These are phyloP conservation scores for Rhyacophila evoluta DNA, from an alignment of 2,888 invertebrate genomes.

Conservation along the genomic window DNA sequence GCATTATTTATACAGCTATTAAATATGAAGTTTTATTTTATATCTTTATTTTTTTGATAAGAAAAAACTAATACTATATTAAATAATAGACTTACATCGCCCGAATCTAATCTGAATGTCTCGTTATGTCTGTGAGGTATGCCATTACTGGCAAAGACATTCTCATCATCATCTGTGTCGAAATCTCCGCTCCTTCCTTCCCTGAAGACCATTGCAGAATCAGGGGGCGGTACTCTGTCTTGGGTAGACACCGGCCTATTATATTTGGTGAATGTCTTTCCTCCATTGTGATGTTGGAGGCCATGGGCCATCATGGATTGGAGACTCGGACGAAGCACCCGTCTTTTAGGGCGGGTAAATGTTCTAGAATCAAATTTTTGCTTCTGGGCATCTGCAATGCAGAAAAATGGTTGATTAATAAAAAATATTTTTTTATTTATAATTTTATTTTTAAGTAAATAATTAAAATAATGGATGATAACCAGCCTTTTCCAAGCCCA, in stretches of 20 bases:
- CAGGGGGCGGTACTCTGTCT: neutral
- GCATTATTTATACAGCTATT: no score
- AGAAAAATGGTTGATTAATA: no score
- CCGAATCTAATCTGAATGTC: constrained; percentile 41
- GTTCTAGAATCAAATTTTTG: constrained; percentile 77
- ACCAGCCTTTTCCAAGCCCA: no score
- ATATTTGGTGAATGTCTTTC: constrained; percentile 10
- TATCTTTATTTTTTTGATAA: neutral
- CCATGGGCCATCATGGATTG: constrained; percentile 66
- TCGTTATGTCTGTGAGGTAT: constrained; percentile 26
- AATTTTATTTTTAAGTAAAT: no score
- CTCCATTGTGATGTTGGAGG: constrained; percentile 9
- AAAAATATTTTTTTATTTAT: no score
- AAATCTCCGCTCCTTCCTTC: neutral
- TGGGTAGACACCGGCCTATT: neutral
- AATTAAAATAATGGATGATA: no score
- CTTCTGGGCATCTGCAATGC: constrained; percentile 60
- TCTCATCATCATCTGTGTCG: neutral
- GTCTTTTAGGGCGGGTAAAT: constrained; percentile 77
- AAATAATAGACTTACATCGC: constrained; percentile 42
- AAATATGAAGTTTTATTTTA: no score
- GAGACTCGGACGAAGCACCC: constrained; percentile 71
- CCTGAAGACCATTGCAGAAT: neutral
- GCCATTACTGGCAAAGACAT: neutral
- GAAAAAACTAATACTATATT: no score